Conservation (phyloP, 1,140 invertebrate genomes). For the Drosophila novamexicana region DNA sequence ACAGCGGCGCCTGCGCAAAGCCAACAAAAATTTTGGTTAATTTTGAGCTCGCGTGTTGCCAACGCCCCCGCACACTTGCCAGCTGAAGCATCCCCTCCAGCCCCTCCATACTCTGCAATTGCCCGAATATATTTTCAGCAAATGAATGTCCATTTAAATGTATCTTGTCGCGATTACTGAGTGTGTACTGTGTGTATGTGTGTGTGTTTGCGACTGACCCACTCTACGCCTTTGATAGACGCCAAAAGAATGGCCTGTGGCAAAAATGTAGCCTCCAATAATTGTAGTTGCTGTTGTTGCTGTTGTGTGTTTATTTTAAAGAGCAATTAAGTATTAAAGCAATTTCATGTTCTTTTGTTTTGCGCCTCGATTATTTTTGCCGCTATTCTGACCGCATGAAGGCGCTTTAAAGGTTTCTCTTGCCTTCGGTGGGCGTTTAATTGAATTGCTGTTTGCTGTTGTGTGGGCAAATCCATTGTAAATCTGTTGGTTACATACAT, state of each 20-base stretch:
- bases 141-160: slow-evolving; percentile 72
- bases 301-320: slow-evolving; percentile 70
- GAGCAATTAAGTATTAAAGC: slow-evolving; percentile 83
- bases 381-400: slow-evolving; percentile 39
- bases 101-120: slow-evolving; percentile 8
- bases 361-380: slow-evolving; percentile 72
- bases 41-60: slow-evolving; percentile 71
- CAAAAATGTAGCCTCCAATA: slow-evolving; percentile 36
- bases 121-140: background rate
- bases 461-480: slow-evolving; percentile 76
- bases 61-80: slow-evolving; percentile 48
- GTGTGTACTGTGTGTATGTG: slow-evolving; percentile 17
- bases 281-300: slow-evolving; percentile 28
- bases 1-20: slow-evolving; percentile 66
- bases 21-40: slow-evolving; percentile 69
- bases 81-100: background rate
- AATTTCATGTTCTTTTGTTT: slow-evolving; percentile 82
- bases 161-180: slow-evolving; percentile 58
- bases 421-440: slow-evolving; percentile 74
- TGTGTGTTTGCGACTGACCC: slow-evolving; percentile 49
- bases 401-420: slow-evolving; percentile 66
- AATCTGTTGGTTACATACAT: slow-evolving; percentile 56
- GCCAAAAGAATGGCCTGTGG: slow-evolving; percentile 43
- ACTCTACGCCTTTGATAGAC: slow-evolving; percentile 58
- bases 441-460: slow-evolving; percentile 67